These are phyloP conservation scores for Neoscelio sp. DNA, from an alignment of 2,888 invertebrate species.

Conservation along the genomic window DNA sequence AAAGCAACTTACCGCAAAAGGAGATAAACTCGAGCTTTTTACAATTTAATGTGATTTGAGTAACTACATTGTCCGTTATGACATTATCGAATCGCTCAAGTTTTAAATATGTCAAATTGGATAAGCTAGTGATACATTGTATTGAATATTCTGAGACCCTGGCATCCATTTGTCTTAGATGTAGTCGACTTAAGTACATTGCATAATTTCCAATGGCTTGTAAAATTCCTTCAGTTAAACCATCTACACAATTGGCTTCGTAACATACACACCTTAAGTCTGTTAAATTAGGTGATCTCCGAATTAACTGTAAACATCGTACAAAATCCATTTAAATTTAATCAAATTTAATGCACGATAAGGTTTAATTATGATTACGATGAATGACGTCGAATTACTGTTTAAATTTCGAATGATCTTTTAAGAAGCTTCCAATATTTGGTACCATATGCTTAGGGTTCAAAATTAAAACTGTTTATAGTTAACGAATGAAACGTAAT, in stretches of 20 bases:
- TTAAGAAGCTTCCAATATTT: too few species aligned
- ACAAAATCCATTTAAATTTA: slow-evolving; percentile 24
- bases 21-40: slow-evolving; percentile 53
- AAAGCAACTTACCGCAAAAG: slow-evolving; percentile 54
- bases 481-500: too few species aligned
- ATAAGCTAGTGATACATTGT: slow-evolving; percentile 36
- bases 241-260: slow-evolving; percentile 47
- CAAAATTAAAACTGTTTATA: too few species aligned
- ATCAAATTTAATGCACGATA: not conserved
- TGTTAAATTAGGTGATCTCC: slow-evolving; percentile 51
- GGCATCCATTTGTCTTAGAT: slow-evolving; percentile 55
- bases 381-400: slow-evolving; percentile 10
- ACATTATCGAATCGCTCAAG: slow-evolving; percentile 60
- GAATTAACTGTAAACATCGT: slow-evolving; percentile 52
- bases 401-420: slow-evolving; percentile 14
- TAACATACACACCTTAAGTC: slow-evolving; percentile 63
- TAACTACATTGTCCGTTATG: slow-evolving; percentile 51
- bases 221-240: slow-evolving; percentile 56
- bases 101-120: slow-evolving; percentile 61
- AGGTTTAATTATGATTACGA: slow-evolving; percentile 1
- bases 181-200: slow-evolving; percentile 51
- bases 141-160: slow-evolving; percentile 42
- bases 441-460: too few species aligned
- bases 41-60: slow-evolving; percentile 36
- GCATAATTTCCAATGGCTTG: slow-evolving; percentile 50